Evolutionary conservation across 2,888 invertebrate genomes (phyloP).

Genomic region (Leptinotarsa juncta): DNA sequence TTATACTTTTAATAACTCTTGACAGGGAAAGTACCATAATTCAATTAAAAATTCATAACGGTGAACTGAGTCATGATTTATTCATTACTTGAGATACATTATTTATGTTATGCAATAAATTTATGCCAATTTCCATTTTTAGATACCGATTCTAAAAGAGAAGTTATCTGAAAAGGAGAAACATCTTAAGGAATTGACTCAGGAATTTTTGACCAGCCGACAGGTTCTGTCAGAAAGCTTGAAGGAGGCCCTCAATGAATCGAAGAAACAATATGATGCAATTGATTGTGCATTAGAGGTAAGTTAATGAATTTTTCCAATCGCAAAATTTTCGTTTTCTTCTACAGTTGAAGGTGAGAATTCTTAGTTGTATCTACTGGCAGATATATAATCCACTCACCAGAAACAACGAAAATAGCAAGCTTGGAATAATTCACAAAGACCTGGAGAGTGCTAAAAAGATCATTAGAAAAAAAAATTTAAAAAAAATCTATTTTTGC

Average conservation of each 20-base stretch:
- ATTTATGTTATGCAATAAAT: conserved; percentile 12
- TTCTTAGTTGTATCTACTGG: neutral
- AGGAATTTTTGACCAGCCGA: conserved; percentile 63
- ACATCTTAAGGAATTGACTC: conserved; percentile 63
- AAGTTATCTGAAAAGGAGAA: conserved; percentile 65
- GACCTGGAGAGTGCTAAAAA: too few species aligned
- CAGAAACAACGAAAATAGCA: too few species aligned
- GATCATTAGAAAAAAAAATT: too few species aligned
- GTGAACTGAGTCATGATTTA: conserved; percentile 15
- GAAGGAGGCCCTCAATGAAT: conserved; percentile 68
- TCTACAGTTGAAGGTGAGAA: neutral
- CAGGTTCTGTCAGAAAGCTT: conserved; percentile 66
- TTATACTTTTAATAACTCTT: neutral
- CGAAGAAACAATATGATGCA: conserved; percentile 73
- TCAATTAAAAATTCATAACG: neutral
- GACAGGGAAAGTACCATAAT: conserved; percentile 9
- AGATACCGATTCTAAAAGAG: conserved; percentile 64
- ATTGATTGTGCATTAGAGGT: conserved; percentile 73
- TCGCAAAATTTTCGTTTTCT: neutral
- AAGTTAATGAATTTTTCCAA: conserved; percentile 37
- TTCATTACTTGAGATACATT: conserved; percentile 1
- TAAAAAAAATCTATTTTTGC: too few species aligned
- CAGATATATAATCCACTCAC: too few species aligned
- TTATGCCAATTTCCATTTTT: conserved; percentile 37
- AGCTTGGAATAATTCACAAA: too few species aligned